phyloP scores from a whole-genome alignment of 2,797 vertebrate genomes.

The Melanotaenia pygmaea region DNA sequence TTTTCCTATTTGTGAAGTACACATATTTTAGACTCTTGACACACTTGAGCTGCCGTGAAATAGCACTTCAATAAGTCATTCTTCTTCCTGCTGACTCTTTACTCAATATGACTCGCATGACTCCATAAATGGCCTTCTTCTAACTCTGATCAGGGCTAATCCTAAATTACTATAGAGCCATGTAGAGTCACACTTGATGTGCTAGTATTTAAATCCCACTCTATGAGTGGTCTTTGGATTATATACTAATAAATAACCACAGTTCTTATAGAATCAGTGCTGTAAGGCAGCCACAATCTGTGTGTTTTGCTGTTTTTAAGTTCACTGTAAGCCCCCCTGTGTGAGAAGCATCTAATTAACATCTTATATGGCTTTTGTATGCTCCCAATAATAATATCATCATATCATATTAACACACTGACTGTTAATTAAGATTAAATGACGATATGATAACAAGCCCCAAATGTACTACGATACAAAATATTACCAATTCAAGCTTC shows the following conservation, averaged over 20 bases:
- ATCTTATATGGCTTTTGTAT: not conserved
- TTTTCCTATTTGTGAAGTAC: conserved; percentile 7
- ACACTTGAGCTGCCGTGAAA: conserved; percentile 31
- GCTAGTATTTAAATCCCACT: conserved; percentile 7
- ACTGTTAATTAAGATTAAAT: not conserved
- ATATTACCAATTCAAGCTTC: not conserved
- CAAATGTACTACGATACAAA: not conserved
- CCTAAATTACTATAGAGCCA: not conserved
- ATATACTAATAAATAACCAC: not conserved
- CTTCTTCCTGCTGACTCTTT: conserved; percentile 30
- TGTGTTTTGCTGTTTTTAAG: not conserved
- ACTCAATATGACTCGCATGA: not conserved
- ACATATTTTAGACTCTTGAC: conserved; percentile 53
- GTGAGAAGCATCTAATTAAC: not conserved
- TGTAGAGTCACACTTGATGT: conserved; percentile 14
- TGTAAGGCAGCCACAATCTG: not conserved
- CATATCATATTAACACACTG: not conserved
- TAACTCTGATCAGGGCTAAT: conserved; percentile 24
- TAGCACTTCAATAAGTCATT: conserved; percentile 50
- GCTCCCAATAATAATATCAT: not conserved
- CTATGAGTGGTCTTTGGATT: not conserved
- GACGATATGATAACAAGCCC: not conserved
- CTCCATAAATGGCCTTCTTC: conserved; percentile 54
- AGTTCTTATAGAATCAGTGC: not conserved
- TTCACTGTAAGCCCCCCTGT: not conserved